Evolutionary conservation across 64 coral and sea anemone species (phyloP).

Genomic region (Actinia tenebrosa): DNA sequence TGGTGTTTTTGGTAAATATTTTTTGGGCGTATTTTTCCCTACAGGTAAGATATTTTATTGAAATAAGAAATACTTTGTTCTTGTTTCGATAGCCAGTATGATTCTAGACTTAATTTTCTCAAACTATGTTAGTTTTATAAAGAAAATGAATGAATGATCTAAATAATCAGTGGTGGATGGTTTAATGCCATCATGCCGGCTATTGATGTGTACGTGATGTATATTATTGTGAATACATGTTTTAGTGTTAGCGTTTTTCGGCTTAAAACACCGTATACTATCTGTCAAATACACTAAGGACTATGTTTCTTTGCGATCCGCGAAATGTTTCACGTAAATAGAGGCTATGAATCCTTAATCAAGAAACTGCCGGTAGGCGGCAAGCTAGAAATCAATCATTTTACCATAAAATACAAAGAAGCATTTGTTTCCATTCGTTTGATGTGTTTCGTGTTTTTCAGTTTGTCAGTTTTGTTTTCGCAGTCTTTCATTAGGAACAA

Average conservation of each 20-base stretch:
- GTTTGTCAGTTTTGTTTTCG: not conserved
- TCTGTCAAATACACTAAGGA: slow-evolving; percentile 9
- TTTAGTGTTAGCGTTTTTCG: not conserved
- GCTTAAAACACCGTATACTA: not conserved
- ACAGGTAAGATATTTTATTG: not conserved
- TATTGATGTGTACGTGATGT: not conserved
- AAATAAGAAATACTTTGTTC: not conserved
- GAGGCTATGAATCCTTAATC: slow-evolving; percentile 2
- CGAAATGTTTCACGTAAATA: slow-evolving; percentile 4
- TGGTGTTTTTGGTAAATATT: slow-evolving; percentile 7
- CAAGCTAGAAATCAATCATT: slow-evolving; percentile 15
- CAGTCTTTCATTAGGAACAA: not conserved
- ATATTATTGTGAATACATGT: not conserved
- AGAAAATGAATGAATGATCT: not conserved
- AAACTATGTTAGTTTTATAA: slow-evolving; percentile 29
- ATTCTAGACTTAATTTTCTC: slow-evolving; percentile 13
- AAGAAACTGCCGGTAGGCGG: slow-evolving; percentile 6
- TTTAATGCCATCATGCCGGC: not conserved
- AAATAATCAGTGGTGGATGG: not conserved
- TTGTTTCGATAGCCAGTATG: not conserved
- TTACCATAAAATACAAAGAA: not conserved
- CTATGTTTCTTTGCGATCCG: not conserved
- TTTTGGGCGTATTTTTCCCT: not conserved
- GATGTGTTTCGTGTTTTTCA: not conserved
- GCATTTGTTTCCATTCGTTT: not conserved